A percentile compares a stretch with the other conserved stretches of the same genome.
phyloP scores from a whole-genome alignment of 2,888 invertebrate species.

The Tineola bisselliella region DNA sequence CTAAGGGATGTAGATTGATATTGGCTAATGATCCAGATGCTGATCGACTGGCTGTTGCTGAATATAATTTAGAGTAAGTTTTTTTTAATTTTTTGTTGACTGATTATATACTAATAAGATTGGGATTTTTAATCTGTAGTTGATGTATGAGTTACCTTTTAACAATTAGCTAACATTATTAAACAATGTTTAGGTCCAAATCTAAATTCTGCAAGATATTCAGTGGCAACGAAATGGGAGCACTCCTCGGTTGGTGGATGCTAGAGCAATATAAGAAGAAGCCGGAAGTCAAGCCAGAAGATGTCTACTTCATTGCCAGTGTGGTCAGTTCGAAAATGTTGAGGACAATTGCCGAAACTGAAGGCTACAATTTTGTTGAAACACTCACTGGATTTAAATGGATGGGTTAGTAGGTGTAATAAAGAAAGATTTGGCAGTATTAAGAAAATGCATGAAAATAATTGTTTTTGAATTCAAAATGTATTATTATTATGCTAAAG shows the following conservation, averaged over 20 bases:
- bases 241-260: slow-evolving; percentile 94
- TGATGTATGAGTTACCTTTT: too few species aligned
- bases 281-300: slow-evolving; percentile 49
- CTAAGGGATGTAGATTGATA: slow-evolving; percentile 75
- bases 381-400: slow-evolving; percentile 99
- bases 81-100: background rate
- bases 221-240: slow-evolving; percentile 95
- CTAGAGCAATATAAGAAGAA: slow-evolving; percentile 67
- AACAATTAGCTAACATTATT: too few species aligned
- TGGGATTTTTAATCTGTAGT: too few species aligned
- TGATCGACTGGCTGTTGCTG: slow-evolving; percentile 93
- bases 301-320: slow-evolving; percentile 88
- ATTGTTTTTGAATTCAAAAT: too few species aligned
- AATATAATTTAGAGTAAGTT: slow-evolving; percentile 73
- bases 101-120: too few species aligned
- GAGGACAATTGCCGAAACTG: slow-evolving; percentile 78
- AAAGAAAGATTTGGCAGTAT: too few species aligned
- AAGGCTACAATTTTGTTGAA: slow-evolving; percentile 83
- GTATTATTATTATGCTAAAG: too few species aligned
- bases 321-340: slow-evolving; percentile 97
- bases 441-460: too few species aligned
- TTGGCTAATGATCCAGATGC: slow-evolving; percentile 99
- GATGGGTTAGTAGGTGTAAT: slow-evolving; percentile 87
- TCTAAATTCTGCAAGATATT: slow-evolving; percentile 81
- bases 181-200: slow-evolving; percentile 26